phyloP scores from a whole-genome alignment of 2,113 vertebrate species.

The Rousettus leschenaultii region DNA sequence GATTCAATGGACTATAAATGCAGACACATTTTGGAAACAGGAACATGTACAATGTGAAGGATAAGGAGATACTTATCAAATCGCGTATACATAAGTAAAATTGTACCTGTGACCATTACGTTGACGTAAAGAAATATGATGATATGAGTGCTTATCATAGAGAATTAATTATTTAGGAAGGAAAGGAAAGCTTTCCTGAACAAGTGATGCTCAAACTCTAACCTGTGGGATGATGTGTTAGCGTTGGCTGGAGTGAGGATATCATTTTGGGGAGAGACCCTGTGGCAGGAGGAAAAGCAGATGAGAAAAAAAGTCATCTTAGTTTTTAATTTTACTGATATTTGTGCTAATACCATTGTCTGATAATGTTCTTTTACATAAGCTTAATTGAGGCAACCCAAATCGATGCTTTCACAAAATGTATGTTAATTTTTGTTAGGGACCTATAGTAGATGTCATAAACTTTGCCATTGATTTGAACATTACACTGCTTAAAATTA shows the following conservation, averaged over 20 bases:
- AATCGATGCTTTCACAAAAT: constrained; percentile 56
- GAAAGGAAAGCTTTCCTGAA: background rate
- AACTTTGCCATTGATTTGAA: constrained; percentile 52
- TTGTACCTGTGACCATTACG: background rate
- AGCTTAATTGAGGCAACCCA: background rate
- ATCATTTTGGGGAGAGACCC: background rate
- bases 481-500: background rate
- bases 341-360: constrained; percentile 26
- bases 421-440: constrained; percentile 19
- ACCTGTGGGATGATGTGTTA: background rate
- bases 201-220: background rate
- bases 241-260: background rate
- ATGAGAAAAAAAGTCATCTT: background rate
- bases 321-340: constrained; percentile 60
- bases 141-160: background rate
- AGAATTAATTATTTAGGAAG: background rate
- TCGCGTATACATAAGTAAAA: background rate
- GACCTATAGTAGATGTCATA: constrained; percentile 20
- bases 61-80: background rate
- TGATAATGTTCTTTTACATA: constrained; percentile 56
- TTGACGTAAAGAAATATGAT: background rate
- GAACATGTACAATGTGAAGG: background rate
- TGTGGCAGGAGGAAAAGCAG: background rate
- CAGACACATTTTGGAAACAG: background rate
- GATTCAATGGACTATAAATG: background rate